Base-by-base conservation (phyloP, 2,113 vertebrate genomes). In the Pithys albifrons region DNA sequence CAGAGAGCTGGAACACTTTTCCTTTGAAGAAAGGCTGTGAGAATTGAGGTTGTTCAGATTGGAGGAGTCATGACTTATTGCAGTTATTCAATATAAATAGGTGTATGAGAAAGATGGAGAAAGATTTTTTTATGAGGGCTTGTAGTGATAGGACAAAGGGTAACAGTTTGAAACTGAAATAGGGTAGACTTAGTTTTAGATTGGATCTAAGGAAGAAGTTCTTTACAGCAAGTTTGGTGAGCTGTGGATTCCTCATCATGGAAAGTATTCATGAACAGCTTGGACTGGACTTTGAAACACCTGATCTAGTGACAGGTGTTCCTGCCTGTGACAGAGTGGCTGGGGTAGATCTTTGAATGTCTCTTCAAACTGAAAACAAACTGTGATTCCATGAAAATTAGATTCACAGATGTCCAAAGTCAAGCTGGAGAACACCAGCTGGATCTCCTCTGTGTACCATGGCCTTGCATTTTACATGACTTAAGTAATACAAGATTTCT, bases 201-300 rank as follows among this genome's bases (percentile, higher is more conserved):
- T 33, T 59, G 7, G 22, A 59, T 62, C 8, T 49, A 25, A 72
- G 27, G 22, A 91, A 66, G 4, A 79, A 73, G 14, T 41, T 23
- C 4, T 64, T 73, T 35, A 19, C 2, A 0, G 15, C 48, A 31
- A 46, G 12, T 1, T 2, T 74, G 29, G 8, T 48, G 27, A 66
- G 4, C 4, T 71, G 8, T 66, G 15, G 5, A 14, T 17, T 3
- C 1, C 4, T 8, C 23, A 25, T 43, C 51, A 35, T 1, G 2
- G 23, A 5, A 88, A 55, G 23, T 41, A 23, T 10, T 39, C 7
- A 2, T 0, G 0, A 4, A 27, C 52, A 72, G 20, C 19, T 54
- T 41, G 28, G 28, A 39, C 2, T 20, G 28, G 17, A 4, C 23
- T 52, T 46, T 23, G 24, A 46, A 59, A 90, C 39, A 79, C 12